Percentiles rank a stretch among this genome's conserved stretches.
Conservation (phyloP, 2,113 vertebrate genomes). For the Stigmatopora nigra region DNA sequence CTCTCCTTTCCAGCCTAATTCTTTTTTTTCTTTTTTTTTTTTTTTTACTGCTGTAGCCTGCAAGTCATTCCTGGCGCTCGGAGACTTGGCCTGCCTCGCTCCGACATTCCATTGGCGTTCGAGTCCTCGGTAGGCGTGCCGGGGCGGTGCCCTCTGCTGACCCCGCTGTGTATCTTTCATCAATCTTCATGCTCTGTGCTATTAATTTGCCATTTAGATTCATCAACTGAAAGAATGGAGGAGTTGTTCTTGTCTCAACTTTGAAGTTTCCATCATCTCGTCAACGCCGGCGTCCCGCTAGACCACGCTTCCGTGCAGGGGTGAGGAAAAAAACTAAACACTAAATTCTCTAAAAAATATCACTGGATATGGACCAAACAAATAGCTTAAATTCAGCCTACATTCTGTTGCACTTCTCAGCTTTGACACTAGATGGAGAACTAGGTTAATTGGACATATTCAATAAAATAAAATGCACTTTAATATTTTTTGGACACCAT, state of each 20-base stretch:
- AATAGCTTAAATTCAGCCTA: no score
- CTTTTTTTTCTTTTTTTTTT: background rate
- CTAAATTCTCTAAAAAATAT: no score
- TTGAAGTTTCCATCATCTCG: background rate
- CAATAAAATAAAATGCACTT: no score
- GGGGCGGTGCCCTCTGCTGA: constrained; percentile 30
- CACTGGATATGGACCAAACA: no score
- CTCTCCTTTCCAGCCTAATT: background rate
- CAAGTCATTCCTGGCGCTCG: constrained; percentile 2
- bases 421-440: no score
- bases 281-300: background rate
- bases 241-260: background rate
- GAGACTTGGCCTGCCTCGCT: constrained; percentile 5
- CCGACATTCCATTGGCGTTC: constrained; percentile 4
- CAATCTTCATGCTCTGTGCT: constrained; percentile 1
- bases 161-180: constrained; percentile 44
- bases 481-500: no score
- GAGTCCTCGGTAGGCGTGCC: constrained; percentile 17
- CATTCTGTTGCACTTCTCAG: no score
- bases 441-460: no score
- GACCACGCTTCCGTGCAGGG: background rate
- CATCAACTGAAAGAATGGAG: background rate
- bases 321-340: background rate
- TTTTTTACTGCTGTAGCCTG: constrained; percentile 6
- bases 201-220: background rate